Evolutionary conservation across 1,140 invertebrate genomes (phyloP).

Genomic region (Ericerus pela): DNA sequence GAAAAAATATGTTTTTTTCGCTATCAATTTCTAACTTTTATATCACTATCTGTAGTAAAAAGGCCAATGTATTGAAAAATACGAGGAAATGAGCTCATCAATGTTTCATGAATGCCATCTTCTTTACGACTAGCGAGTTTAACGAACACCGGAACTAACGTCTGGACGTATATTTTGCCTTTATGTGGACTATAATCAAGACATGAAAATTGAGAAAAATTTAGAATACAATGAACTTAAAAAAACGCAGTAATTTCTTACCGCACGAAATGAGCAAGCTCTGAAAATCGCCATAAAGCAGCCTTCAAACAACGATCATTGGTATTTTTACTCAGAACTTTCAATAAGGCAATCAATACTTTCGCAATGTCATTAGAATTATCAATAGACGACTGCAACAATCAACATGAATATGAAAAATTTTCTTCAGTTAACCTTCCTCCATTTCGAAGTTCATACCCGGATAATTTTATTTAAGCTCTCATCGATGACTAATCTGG

Average conservation of each 20-base stretch:
- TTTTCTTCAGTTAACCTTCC: not conserved
- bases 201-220: not conserved
- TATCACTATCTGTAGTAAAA: constrained; percentile 57
- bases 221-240: not conserved
- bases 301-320: constrained; percentile 48
- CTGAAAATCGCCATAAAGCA: constrained; percentile 56
- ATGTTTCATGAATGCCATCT: constrained; percentile 54
- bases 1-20: too few relatives aligned
- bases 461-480: constrained; percentile 62
- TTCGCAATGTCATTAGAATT: constrained; percentile 27
- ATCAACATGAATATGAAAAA: not conserved
- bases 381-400: not conserved
- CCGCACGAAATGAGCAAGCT: constrained; percentile 45
- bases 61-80: constrained; percentile 53
- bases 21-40: constrained; percentile 40
- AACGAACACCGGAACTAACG: constrained; percentile 51
- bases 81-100: constrained; percentile 47
- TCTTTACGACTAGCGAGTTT: constrained; percentile 51
- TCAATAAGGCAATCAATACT: constrained; percentile 62
- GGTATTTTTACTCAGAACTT: constrained; percentile 65
- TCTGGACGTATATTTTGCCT: constrained; percentile 57
- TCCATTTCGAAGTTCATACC: constrained; percentile 31
- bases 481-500: constrained; percentile 62
- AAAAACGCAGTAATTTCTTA: constrained; percentile 14
- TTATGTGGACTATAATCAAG: constrained; percentile 44